Base-by-base conservation (phyloP, 2,113 vertebrate genomes). In the Oryzias celebensis region DNA sequence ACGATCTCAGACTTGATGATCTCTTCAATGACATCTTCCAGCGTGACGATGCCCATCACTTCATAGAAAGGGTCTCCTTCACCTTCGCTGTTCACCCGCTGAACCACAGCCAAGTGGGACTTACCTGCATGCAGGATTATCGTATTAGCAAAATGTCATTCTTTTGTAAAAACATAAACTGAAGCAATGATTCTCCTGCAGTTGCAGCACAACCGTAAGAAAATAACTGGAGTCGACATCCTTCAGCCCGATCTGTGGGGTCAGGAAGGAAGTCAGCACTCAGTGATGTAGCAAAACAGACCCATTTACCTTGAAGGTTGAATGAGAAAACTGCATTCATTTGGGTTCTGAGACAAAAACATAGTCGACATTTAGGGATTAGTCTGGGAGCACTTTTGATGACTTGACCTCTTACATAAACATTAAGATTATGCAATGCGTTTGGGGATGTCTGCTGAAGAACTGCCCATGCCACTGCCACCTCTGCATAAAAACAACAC, bases 1-100 rank as follows among this genome's bases (percentile, higher is more conserved):
- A 98, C 93, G 72, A 98, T 98, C 90, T 98, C 96, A 0, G 96
- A 98, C 75, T 98, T 98, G 90, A 92, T 92, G 83, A 92, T 92
- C 62, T 92, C 91, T 45, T 92, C 91, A 17, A 92, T 92, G 62
- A 92, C 87, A 3, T 92, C 91, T 67, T 92, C 91, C 76, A 92
- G 81, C 7, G 91, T 92, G 65, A 92, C 79, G 20, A 92, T 91
- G 78, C 91, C 91, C 89, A 92, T 88, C 52, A 92, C 84, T 62
- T 92, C 91, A n/a, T 92, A 92, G 83, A 92, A 92, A 17, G 91
- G 91, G 68, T 92, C 91, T 20, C 91, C 91, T 44, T 91, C 91
- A 0, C 91, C 91, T 67, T 92, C 90, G 1, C 85, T 91, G 82
- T 92, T 92, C 74, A 92, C 91, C 73, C 89, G 80, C 78, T 92